phyloP scores from a whole-genome alignment of 2,888 invertebrate genomes.

The Chaetogeoica ovagalla region DNA sequence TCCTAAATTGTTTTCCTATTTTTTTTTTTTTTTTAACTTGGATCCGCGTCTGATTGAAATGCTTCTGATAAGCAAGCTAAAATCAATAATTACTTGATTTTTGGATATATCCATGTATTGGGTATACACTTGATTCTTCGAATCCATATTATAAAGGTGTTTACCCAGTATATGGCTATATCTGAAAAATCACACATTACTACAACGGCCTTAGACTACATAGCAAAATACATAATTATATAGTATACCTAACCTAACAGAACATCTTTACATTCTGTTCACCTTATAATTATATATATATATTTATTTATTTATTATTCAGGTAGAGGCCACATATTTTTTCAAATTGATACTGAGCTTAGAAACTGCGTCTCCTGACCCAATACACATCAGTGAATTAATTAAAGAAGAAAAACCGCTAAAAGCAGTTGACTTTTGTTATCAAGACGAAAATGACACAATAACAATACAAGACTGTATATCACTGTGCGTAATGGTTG shows the following conservation, averaged over 20 bases:
- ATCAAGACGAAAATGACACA: constrained; percentile 96
- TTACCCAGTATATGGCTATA: constrained; percentile 31
- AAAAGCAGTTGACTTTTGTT: constrained; percentile 97
- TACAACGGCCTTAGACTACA: neutral
- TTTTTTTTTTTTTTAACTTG: too few species aligned
- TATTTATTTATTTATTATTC: too few species aligned
- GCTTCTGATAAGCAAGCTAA: too few species aligned
- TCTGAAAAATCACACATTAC: constrained; percentile 14
- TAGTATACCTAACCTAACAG: too few species aligned
- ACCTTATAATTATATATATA: neutral
- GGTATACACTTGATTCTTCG: constrained; percentile 22
- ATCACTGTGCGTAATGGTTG: constrained; percentile 98
- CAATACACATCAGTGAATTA: constrained; percentile 86
- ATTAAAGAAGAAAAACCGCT: constrained; percentile 90
- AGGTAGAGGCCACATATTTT: constrained; percentile 87
- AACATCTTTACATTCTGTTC: neutral
- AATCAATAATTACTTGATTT: neutral
- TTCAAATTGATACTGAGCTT: constrained; percentile 89
- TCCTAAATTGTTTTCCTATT: too few species aligned
- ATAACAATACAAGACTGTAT: constrained; percentile 96
- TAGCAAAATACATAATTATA: too few species aligned
- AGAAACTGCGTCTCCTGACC: constrained; percentile 92
- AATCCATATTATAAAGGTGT: constrained; percentile 14
- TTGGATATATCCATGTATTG: constrained; percentile 23
- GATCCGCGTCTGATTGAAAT: too few species aligned